Evolutionary conservation across 2,888 invertebrate genomes (phyloP).

Genomic region (Aspidiotus rigidus): DNA sequence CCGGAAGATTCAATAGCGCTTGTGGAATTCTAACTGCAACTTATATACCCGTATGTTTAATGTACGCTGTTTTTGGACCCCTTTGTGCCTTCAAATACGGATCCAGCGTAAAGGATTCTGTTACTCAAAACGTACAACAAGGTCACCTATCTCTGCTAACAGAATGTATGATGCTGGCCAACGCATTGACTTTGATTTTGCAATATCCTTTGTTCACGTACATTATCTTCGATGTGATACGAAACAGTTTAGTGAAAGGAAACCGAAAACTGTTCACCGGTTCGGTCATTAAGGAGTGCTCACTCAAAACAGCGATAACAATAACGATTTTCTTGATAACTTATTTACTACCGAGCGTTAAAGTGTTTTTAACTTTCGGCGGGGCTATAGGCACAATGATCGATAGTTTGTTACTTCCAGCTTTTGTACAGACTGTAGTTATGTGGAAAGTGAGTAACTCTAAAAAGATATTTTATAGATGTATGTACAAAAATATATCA

Average conservation of each 20-base stretch:
- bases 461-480: background rate
- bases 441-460: background rate
- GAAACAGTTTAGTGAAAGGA: slow-evolving; percentile 65
- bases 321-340: slow-evolving; percentile 60
- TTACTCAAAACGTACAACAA: slow-evolving; percentile 37
- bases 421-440: slow-evolving; percentile 72
- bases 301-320: slow-evolving; percentile 65
- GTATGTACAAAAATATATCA: background rate
- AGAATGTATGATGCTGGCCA: background rate
- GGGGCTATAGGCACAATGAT: slow-evolving; percentile 82
- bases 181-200: slow-evolving; percentile 64
- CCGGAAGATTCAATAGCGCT: slow-evolving; percentile 65
- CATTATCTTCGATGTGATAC: slow-evolving; percentile 86
- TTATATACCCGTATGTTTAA: slow-evolving; percentile 67
- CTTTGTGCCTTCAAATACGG: slow-evolving; percentile 87
- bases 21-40: slow-evolving; percentile 73
- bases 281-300: slow-evolving; percentile 58
- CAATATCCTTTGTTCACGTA: slow-evolving; percentile 91
- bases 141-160: slow-evolving; percentile 63
- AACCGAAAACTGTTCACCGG: slow-evolving; percentile 53
- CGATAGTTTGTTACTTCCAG: slow-evolving; percentile 80
- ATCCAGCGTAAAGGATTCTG: slow-evolving; percentile 43
- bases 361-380: slow-evolving; percentile 59
- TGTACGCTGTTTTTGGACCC: slow-evolving; percentile 80
- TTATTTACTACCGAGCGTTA: slow-evolving; percentile 70